Base-by-base conservation (phyloP, 1,140 invertebrate species). In the Cardiocondyla obscurior region DNA sequence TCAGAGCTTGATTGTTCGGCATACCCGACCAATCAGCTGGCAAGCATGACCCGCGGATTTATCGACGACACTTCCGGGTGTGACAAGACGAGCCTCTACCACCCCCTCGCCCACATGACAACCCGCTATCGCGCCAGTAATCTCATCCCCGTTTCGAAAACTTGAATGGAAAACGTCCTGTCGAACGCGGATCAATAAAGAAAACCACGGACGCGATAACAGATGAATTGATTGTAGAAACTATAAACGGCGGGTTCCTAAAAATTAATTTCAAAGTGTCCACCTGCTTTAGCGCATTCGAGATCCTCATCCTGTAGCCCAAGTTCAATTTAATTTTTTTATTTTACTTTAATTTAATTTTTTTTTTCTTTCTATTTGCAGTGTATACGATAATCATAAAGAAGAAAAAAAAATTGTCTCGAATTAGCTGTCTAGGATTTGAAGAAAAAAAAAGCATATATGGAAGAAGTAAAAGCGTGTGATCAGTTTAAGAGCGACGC, bases 1-100 rank as follows among this genome's bases (percentile, higher is more conserved):
- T 92, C 91, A 91, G 36, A 69, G 67, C 64, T 79, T 73, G 73
- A 84, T 77, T 60, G 57, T 74, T 84, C 76, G 82, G 60, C 3
- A 73, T 85, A 62, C 77, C 42, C 76, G 82, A 72, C 60, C 74
- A 82, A 87, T 82, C 85, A 81, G 81, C 81, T 82, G 73, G 83
- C 82, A n/a, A 4, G 42, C 53, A 65, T 28, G 25, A 22, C 12
- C 46, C 60, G 51, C n/a, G 28, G 22, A 33, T 76, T 86, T 73
- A 60, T 44, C 72, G 39, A 8, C 25, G 49, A 74, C 42, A 44
- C 28, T 70, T 85, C 53, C 72, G 65, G 42, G 14, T 19, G 16
- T 60, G 33, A 53, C 65, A 22, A 33, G 51, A 72, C 16, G 33
- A 46, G 36, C n/a, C 39, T 44, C 14, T 28, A 19, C 36, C 39